Base-by-base conservation (phyloP, 1,140 invertebrate genomes). In the Zaprionus davidi region DNA sequence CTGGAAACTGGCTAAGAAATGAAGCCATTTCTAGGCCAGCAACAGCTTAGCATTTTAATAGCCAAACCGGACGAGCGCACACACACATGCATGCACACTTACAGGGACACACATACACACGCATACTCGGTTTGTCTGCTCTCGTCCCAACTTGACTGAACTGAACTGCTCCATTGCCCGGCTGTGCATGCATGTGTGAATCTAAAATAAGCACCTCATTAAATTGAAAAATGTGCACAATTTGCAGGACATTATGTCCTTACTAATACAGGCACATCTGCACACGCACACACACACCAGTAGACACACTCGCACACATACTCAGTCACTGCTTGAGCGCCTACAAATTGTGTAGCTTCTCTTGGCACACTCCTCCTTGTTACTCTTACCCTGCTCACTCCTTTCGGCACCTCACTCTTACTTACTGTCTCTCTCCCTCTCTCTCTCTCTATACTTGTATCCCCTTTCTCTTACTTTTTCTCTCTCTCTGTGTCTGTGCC, bases 151-250 rank as follows among this genome's bases (percentile, higher is more conserved):
- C 41, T n/a, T 11, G 24, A 56, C 26, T 65, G 11, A 34, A 9
- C 44, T 46, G 4, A 26, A 17, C 55, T 15, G 38, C 22, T 58
- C 28, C 64, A 65, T 68, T 69, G 55, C 66, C 44, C 65, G 26
- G 20, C 22, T 49, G 65, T 28, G 69, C 69, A 60, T 78, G 88
- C 72, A 76, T 78, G 88, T 91, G 79, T 82, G 80, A 91, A 86
- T 83, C 85, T 82, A 74, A 74, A 87, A 91, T 87, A 90, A 91
- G 88, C 90, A 91, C 71, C 88, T 91, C 88, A 91, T 91, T 91
- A 91, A 91, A 91, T 85, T 91, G 84, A 91, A 88, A 91, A 91
- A 91, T 90, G 86, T 80, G 63, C 64, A 82, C 85, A 90, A 90
- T 90, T 90, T 90, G 86, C 85, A 82, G 85, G 82, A 90, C 86